phyloP scores from a whole-genome alignment of 2,797 vertebrate species.

The Thaleichthys pacificus region DNA sequence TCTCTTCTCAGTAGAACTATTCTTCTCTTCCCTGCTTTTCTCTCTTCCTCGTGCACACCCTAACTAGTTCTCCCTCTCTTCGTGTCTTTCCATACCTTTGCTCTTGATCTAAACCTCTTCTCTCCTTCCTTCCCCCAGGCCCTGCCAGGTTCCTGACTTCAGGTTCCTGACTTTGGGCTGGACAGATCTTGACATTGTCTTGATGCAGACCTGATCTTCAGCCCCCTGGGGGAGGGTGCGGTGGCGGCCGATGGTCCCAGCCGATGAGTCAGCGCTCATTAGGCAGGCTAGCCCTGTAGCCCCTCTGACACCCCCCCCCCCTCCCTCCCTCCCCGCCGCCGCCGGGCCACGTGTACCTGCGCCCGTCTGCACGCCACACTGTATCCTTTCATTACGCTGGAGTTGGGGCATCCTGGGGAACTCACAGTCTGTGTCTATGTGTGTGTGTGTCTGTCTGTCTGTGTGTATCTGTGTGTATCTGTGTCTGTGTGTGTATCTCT shows the following conservation, averaged over 20 bases:
- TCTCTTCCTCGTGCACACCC: background rate
- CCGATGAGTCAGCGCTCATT: slow-evolving; percentile 69
- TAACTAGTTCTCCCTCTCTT: background rate
- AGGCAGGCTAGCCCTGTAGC: slow-evolving; percentile 59
- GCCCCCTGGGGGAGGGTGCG: slow-evolving; percentile 43
- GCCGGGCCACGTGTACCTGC: no score
- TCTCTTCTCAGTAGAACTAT: no score
- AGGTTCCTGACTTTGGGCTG: slow-evolving; percentile 64
- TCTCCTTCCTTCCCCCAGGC: slow-evolving; percentile 19
- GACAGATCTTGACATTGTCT: slow-evolving; percentile 72
- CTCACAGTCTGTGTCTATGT: slow-evolving; percentile 4
- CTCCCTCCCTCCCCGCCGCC: no score
- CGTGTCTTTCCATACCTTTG: slow-evolving; percentile 4
- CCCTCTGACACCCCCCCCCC: no score
- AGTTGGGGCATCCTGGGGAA: slow-evolving; percentile 19
- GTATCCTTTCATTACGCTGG: background rate
- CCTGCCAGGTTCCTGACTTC: slow-evolving; percentile 21
- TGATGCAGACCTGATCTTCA: slow-evolving; percentile 60
- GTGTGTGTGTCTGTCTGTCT: background rate
- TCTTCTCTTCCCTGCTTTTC: slow-evolving; percentile 3
- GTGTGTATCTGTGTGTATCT: slow-evolving; percentile 30
- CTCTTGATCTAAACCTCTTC: slow-evolving; percentile 11
- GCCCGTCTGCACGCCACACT: background rate
- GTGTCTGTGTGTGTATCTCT: background rate
- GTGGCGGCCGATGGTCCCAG: slow-evolving; percentile 49